Conservation (phyloP, 1,140 invertebrate genomes). For the Microplitis demolitor region DNA sequence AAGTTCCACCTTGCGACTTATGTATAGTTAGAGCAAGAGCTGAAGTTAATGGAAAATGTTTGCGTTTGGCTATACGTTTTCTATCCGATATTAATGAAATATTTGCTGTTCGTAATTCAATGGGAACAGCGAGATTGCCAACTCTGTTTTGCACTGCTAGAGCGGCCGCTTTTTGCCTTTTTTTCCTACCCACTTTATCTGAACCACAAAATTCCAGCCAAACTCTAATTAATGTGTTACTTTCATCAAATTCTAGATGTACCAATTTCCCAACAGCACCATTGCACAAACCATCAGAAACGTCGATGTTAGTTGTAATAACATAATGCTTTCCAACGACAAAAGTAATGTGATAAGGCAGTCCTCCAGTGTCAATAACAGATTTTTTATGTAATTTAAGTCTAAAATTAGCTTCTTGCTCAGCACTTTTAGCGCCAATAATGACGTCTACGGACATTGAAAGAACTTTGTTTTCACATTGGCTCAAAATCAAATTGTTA, state of each 20-base stretch:
- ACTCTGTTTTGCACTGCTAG: slow-evolving; percentile 16
- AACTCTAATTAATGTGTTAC: slow-evolving; percentile 21
- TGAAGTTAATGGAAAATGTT: slow-evolving; percentile 38
- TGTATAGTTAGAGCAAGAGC: slow-evolving; percentile 35
- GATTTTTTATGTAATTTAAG: slow-evolving; percentile 14
- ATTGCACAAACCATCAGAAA: slow-evolving; percentile 32
- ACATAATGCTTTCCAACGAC: slow-evolving; percentile 30
- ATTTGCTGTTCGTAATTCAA: slow-evolving; percentile 39
- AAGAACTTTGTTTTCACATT: slow-evolving; percentile 34
- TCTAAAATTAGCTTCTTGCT: slow-evolving; percentile 23
- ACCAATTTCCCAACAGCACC: slow-evolving; percentile 28
- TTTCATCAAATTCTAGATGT: slow-evolving; percentile 17
- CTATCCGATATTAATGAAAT: slow-evolving; percentile 32
- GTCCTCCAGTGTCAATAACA: slow-evolving; percentile 23
- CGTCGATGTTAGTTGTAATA: slow-evolving; percentile 28
- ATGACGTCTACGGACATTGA: slow-evolving; percentile 25
- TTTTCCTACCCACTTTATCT: slow-evolving; percentile 10
- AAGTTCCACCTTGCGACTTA: slow-evolving; percentile 38
- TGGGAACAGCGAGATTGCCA: slow-evolving; percentile 18
- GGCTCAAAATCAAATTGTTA: neutral
- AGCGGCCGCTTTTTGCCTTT: slow-evolving; percentile 22
- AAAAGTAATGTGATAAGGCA: slow-evolving; percentile 27
- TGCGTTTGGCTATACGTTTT: slow-evolving; percentile 38
- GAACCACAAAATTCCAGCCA: slow-evolving; percentile 24
- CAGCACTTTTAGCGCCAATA: neutral